These are phyloP conservation scores for Actinemys pallida DNA, from an alignment of 2,113 vertebrate species.

Conservation along the genomic window DNA sequence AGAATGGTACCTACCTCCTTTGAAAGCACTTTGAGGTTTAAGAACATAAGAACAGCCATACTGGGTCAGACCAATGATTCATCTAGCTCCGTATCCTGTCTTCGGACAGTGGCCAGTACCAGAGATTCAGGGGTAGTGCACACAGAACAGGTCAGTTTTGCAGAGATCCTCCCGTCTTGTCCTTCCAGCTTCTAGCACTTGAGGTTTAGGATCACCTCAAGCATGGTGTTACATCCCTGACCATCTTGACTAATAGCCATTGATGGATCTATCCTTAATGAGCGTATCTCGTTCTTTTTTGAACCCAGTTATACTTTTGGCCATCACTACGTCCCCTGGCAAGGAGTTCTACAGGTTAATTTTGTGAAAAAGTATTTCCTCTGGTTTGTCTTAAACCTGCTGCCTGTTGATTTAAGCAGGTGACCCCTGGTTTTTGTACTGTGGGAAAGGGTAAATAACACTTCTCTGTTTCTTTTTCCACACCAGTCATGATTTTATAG, in stretches of 20 bases:
- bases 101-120: neutral
- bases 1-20: neutral
- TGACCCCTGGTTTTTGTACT: no score
- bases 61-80: neutral
- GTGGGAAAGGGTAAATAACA: no score
- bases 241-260: neutral
- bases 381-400: neutral
- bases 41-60: rapidly evolving
- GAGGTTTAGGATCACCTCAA: neutral
- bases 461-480: no score
- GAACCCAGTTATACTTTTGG: neutral
- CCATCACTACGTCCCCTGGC: neutral
- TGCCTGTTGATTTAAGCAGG: neutral
- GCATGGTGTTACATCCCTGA: neutral
- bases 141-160: neutral
- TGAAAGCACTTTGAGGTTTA: neutral
- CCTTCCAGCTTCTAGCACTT: neutral
- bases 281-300: neutral
- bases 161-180: neutral
- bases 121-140: neutral
- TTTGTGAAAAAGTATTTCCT: neutral
- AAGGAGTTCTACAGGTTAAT: neutral
- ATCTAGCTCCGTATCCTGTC: neutral
- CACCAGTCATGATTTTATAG: no score
- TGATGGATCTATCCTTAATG: neutral